These are phyloP conservation scores for Gymnobelideus leadbeateri DNA, from an alignment of 2,113 vertebrate species.

Conservation along the genomic window DNA sequence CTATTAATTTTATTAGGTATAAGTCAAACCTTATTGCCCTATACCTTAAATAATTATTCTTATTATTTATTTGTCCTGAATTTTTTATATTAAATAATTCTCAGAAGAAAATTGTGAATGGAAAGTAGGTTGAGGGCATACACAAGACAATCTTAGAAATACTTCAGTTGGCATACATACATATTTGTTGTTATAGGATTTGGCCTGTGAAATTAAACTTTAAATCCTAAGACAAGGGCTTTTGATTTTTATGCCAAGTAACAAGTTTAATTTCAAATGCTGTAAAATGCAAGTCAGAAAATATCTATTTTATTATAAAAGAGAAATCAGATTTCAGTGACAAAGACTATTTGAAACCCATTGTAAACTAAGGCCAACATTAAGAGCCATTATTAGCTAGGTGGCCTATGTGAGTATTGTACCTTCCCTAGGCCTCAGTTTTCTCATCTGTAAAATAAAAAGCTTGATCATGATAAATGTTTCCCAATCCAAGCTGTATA, in stretches of 20 bases:
- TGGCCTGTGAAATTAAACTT: conserved; percentile 16
- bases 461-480: background rate
- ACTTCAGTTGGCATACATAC: conserved; percentile 23
- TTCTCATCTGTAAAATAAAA: background rate
- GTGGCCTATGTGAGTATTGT: background rate
- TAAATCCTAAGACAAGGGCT: conserved; percentile 62
- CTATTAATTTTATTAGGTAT: conserved; percentile 63
- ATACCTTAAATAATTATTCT: conserved; percentile 55
- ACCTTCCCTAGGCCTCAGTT: background rate
- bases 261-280: conserved; percentile 39
- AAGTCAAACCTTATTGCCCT: background rate
- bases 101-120: background rate
- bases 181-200: conserved; percentile 51
- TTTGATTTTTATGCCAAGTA: conserved; percentile 63
- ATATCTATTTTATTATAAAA: conserved; percentile 28
- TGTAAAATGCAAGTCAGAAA: conserved; percentile 59
- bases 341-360: conserved; percentile 59
- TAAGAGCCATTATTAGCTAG: background rate
- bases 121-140: background rate
- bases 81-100: conserved; percentile 50
- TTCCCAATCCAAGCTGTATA: background rate
- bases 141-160: conserved; percentile 23
- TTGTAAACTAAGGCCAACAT: conserved; percentile 36
- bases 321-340: background rate
- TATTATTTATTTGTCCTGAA: conserved; percentile 53